Conservation (phyloP, 2,797 vertebrate species). For the Alfaro cultratus region DNA sequence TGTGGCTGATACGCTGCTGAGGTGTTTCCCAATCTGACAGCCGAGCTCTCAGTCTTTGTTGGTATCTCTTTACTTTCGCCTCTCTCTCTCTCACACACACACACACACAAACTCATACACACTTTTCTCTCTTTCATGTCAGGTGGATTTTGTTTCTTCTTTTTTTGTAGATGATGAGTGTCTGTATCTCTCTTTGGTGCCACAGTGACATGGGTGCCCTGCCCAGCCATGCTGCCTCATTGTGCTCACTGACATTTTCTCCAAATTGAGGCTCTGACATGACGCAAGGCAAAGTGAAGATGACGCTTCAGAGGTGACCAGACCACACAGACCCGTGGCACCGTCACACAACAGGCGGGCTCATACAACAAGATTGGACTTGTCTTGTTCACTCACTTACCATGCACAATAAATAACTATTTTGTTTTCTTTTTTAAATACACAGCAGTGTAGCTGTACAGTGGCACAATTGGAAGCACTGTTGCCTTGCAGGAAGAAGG, state of each 20-base stretch:
- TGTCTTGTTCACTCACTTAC: not conserved
- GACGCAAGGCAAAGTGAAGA: conserved; percentile 46
- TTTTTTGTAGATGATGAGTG: conserved; percentile 49
- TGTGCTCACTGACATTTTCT: conserved; percentile 74
- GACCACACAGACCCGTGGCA: conserved; percentile 30
- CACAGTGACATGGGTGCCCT: conserved; percentile 49
- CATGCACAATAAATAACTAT: no score
- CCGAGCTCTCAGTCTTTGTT: conserved; percentile 34
- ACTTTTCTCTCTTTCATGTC: conserved; percentile 7
- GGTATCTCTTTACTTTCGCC: no score
- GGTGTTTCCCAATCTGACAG: conserved; percentile 76
- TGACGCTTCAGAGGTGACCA: conserved; percentile 57
- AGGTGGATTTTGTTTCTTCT: conserved; percentile 35
- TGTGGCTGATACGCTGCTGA: conserved; percentile 70
- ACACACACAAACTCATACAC: no score
- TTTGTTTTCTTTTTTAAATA: not conserved
- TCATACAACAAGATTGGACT: conserved; percentile 1
- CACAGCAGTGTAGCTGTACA: not conserved
- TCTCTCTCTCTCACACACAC: not conserved
- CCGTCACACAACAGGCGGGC: conserved; percentile 15
- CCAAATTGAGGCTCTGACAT: conserved; percentile 71
- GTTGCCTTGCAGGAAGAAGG: no score
- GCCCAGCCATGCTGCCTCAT: conserved; percentile 44
- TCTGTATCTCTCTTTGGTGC: conserved; percentile 44
- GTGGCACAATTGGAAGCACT: not conserved